phyloP scores from a whole-genome alignment of 2,113 vertebrate genomes.

The Lipophrys pholis region DNA sequence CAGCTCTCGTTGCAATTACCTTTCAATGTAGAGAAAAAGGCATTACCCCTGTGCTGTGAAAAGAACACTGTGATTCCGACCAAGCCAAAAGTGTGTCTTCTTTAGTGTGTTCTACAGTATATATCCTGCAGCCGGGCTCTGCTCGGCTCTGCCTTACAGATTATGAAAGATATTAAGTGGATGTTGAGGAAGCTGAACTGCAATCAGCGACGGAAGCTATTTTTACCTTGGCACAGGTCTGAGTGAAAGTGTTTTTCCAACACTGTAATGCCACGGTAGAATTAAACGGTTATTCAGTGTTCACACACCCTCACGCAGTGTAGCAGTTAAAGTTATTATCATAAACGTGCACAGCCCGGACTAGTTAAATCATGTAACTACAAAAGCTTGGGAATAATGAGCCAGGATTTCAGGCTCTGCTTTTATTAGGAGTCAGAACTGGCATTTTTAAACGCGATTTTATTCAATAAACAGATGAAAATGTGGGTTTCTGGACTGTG shows the following conservation, averaged over 20 bases:
- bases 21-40: constrained; percentile 65
- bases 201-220: constrained; percentile 47
- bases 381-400: constrained; percentile 5
- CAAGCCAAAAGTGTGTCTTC: constrained; percentile 47
- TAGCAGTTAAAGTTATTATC: constrained; percentile 19
- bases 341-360: neutral
- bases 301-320: constrained; percentile 24
- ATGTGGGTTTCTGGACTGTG: too few relatives aligned
- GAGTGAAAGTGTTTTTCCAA: constrained; percentile 46
- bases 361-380: constrained; percentile 11
- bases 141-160: constrained; percentile 47
- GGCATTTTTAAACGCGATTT: neutral
- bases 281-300: constrained; percentile 40
- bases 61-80: constrained; percentile 64
- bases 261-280: constrained; percentile 18
- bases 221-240: constrained; percentile 43
- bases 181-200: constrained; percentile 51
- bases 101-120: constrained; percentile 24
- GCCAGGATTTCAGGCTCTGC: neutral
- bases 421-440: neutral
- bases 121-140: constrained; percentile 32
- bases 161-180: constrained; percentile 53
- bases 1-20: constrained; percentile 67
- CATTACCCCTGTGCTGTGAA: constrained; percentile 67
- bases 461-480: too few relatives aligned